Conservation (phyloP, 2,888 invertebrate genomes). For the Stramonita haemastoma region DNA sequence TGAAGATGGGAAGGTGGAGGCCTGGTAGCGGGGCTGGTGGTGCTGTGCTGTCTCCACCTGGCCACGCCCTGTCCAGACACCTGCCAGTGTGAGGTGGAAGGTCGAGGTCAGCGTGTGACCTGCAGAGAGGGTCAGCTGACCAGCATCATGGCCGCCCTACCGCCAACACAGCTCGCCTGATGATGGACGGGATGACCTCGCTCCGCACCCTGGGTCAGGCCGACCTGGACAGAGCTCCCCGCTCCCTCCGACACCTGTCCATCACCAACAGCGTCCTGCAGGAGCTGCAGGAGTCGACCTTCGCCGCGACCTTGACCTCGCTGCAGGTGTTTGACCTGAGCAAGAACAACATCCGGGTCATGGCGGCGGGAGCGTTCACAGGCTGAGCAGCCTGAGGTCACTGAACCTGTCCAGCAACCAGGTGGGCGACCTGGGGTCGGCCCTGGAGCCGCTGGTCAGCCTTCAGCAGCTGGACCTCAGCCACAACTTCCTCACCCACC, state of each 20-base stretch:
- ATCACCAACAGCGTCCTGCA: conserved; percentile 53
- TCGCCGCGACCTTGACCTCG: conserved; percentile 47
- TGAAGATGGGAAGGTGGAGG: background rate
- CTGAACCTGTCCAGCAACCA: conserved; percentile 64
- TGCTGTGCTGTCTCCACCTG: background rate
- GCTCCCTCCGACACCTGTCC: conserved; percentile 45
- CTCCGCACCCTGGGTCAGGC: conserved; percentile 44
- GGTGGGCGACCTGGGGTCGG: conserved; percentile 50
- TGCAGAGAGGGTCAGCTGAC: conserved; percentile 36
- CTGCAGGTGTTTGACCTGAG: conserved; percentile 56
- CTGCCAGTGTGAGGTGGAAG: conserved; percentile 37
- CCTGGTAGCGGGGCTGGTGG: background rate
- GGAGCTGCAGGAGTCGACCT: conserved; percentile 55
- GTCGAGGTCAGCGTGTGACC: conserved; percentile 38
- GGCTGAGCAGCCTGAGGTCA: conserved; percentile 53
- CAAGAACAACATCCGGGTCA: conserved; percentile 54
- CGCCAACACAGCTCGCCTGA: conserved; percentile 44
- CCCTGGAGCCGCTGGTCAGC: conserved; percentile 54
- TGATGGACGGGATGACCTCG: conserved; percentile 42
- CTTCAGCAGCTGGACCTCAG: conserved; percentile 58
- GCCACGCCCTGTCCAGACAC: conserved; percentile 31
- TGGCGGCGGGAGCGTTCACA: conserved; percentile 56
- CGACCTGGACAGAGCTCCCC: conserved; percentile 41
- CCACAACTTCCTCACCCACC: conserved; percentile 55
- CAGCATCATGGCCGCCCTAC: conserved; percentile 34